Evolutionary conservation across 2,797 vertebrate genomes (phyloP).

Genomic region (Bradypodion ventrale): DNA sequence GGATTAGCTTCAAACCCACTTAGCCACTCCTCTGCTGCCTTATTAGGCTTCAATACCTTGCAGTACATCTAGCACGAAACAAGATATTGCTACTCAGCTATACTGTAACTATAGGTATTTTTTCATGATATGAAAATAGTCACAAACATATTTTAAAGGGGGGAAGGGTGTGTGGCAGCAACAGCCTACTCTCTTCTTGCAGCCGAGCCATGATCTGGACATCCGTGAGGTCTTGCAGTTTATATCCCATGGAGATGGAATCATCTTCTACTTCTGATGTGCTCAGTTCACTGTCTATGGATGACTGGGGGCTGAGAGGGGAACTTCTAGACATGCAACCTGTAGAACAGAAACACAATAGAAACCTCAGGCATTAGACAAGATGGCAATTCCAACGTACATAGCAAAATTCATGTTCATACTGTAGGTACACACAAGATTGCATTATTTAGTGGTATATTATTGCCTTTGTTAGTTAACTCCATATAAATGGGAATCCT

Average conservation of each 20-base stretch:
- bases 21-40: too few relatives aligned
- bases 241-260: constrained; percentile 96
- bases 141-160: not conserved
- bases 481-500: not conserved
- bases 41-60: not conserved
- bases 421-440: not conserved
- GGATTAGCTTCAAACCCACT: not conserved
- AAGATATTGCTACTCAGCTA: not conserved
- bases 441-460: not conserved
- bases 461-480: not conserved
- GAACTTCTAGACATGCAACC: constrained; percentile 82
- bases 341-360: constrained; percentile 62
- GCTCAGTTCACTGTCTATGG: constrained; percentile 91
- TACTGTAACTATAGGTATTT: not conserved
- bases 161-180: not conserved
- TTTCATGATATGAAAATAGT: not conserved
- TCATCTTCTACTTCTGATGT: constrained; percentile 92
- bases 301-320: constrained; percentile 92
- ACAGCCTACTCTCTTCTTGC: constrained; percentile 95
- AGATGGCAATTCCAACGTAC: fast-evolving
- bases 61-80: not conserved
- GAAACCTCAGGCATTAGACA: constrained; percentile 30
- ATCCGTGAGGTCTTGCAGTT: constrained; percentile 96
- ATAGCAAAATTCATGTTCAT: not conserved
- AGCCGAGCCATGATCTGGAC: constrained; percentile 99